A percentile compares a stretch with the other conserved stretches of the same genome.
These are phyloP conservation scores for Acronicta psi DNA, from an alignment of 2,888 invertebrate genomes.

Conservation along the genomic window DNA sequence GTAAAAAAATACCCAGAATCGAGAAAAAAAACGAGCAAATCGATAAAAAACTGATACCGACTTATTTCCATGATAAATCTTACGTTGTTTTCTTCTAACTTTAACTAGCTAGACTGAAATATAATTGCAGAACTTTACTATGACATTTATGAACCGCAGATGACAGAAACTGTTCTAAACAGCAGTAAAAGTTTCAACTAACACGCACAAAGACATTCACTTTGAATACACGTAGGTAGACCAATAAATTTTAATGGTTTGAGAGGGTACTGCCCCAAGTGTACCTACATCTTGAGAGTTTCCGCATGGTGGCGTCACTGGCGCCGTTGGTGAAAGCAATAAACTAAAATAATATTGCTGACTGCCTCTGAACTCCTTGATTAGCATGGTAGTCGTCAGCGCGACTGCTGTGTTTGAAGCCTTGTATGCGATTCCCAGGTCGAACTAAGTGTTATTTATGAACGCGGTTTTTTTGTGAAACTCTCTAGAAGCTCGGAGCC, in stretches of 20 bases:
- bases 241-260: conserved; percentile 4
- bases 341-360: background rate
- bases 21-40: no score
- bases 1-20: no score
- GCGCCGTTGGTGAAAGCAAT: conserved; percentile 15
- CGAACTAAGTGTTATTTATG: no score
- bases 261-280: background rate
- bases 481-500: no score
- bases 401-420: no score
- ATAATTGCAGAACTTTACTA: conserved; percentile 31
- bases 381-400: no score
- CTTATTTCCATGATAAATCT: conserved; percentile 11
- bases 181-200: conserved; percentile 43
- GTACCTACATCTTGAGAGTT: background rate
- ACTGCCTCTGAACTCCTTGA: no score
- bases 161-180: conserved; percentile 42
- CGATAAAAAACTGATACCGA: background rate
- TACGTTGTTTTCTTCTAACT: conserved; percentile 12
- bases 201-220: conserved; percentile 31
- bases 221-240: conserved; percentile 24
- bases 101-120: conserved; percentile 39
- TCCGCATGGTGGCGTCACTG: conserved; percentile 21
- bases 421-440: no score
- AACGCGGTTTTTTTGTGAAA: no score
- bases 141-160: conserved; percentile 47